Percentiles rank a stretch among this genome's conserved stretches.
Conservation (phyloP, 2,113 vertebrate species). For the Tetraodon nigroviridis region DNA sequence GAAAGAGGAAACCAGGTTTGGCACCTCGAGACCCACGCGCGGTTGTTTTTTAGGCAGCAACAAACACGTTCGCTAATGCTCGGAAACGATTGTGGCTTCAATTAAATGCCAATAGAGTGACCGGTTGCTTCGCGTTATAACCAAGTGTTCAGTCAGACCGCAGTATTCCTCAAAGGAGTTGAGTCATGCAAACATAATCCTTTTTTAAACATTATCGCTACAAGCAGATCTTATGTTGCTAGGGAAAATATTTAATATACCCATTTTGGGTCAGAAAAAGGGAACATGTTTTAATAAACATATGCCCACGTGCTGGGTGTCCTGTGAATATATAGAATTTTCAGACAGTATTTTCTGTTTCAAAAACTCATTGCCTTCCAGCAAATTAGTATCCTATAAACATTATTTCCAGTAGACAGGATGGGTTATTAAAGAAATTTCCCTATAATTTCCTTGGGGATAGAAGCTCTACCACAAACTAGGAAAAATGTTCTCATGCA, state of each 20-base stretch:
- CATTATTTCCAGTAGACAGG: conserved; percentile 30
- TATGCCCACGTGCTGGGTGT: not conserved
- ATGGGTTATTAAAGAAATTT: conserved; percentile 35
- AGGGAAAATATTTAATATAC: conserved; percentile 1
- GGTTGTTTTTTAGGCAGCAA: conserved; percentile 1
- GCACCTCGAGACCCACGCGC: no score
- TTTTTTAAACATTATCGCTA: not conserved
- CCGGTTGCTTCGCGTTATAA: not conserved
- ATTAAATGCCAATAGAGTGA: conserved; percentile 5
- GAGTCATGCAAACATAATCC: not conserved
- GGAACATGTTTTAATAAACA: no score
- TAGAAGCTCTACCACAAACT: conserved; percentile 32
- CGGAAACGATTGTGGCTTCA: conserved; percentile 2
- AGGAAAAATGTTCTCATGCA: conserved; percentile 41
- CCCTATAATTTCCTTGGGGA: conserved; percentile 44
- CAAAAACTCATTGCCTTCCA: conserved; percentile 14
- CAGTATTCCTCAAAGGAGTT: not conserved
- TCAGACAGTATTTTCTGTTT: not conserved
- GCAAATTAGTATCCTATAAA: conserved; percentile 22
- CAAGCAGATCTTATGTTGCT: not conserved
- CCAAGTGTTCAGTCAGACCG: not conserved
- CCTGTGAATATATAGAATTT: conserved; percentile 5
- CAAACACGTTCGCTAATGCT: conserved; percentile 2
- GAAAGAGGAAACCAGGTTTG: not conserved
- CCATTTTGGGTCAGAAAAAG: not conserved